Percentiles rank a stretch among this genome's conserved stretches.
These are phyloP conservation scores for Pseudomyrmex sp. DNA, from an alignment of 1,140 invertebrate genomes.

Conservation along the genomic window DNA sequence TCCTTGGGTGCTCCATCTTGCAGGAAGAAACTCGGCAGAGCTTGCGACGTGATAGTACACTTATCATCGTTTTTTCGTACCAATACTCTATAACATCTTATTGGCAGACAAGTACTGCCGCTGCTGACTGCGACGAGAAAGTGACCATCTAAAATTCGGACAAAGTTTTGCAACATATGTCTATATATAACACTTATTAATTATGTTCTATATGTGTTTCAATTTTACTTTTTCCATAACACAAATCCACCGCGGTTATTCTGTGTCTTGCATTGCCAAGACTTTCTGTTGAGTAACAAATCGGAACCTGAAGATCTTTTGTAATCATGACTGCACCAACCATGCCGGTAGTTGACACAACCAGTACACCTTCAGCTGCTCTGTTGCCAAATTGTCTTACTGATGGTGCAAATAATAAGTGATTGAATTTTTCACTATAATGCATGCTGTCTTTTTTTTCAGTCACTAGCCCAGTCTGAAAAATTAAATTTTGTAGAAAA, in stretches of 20 bases:
- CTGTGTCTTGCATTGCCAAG: constrained; percentile 90
- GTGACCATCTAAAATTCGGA: constrained; percentile 87
- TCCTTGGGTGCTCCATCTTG: constrained; percentile 87
- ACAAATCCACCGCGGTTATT: constrained; percentile 91
- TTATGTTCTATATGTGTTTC: background rate
- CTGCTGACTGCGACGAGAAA: constrained; percentile 91
- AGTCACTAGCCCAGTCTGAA: constrained; percentile 83
- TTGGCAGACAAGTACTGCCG: constrained; percentile 89
- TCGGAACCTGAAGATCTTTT: constrained; percentile 82
- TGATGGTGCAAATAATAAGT: constrained; percentile 91
- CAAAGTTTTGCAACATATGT: background rate
- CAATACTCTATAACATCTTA: constrained; percentile 91
- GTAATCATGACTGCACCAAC: constrained; percentile 89
- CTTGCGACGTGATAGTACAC: constrained; percentile 88
- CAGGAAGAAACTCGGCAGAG: constrained; percentile 93
- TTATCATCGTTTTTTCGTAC: constrained; percentile 87
- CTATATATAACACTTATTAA: background rate
- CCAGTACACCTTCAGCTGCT: constrained; percentile 92
- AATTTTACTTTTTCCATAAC: constrained; percentile 89
- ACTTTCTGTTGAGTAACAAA: constrained; percentile 87
- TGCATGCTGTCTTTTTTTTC: constrained; percentile 93
- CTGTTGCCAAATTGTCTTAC: constrained; percentile 94
- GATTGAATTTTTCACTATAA: constrained; percentile 94
- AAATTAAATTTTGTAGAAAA: background rate
- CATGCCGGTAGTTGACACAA: constrained; percentile 94